Evolutionary conservation across 2,113 vertebrate genomes (phyloP).

Genomic region (Dasyornis broadbenti): DNA sequence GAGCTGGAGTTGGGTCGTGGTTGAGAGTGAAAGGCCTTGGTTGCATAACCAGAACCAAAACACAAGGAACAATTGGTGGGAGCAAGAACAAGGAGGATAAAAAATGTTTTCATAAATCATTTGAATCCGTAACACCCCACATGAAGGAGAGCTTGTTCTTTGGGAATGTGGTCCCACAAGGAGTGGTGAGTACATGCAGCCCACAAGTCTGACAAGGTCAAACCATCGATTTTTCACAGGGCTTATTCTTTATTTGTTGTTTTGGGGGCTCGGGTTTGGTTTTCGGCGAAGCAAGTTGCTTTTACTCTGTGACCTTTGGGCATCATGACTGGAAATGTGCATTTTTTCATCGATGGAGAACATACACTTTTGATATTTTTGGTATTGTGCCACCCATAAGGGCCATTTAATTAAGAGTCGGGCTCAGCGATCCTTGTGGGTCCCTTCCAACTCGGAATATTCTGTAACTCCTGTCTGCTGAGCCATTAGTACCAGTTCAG

Average conservation of each 20-base stretch:
- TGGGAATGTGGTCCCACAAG: not conserved
- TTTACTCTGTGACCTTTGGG: not conserved
- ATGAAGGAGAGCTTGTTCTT: not conserved
- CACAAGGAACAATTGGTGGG: slow-evolving; percentile 49
- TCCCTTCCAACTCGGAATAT: not conserved
- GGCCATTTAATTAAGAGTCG: not conserved
- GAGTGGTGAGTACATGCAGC: not conserved
- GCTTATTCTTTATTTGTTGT: not conserved
- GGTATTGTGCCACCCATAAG: not conserved
- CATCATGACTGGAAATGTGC: not conserved
- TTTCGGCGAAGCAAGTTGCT: not conserved
- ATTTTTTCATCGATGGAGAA: not conserved
- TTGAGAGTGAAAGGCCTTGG: slow-evolving; percentile 35
- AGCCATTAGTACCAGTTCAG: not conserved
- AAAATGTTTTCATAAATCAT: slow-evolving; percentile 10
- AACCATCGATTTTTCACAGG: not conserved
- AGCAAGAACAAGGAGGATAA: not conserved
- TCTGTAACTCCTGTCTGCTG: not conserved
- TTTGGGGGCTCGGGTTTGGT: not conserved
- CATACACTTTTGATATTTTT: not conserved
- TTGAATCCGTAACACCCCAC: slow-evolving; percentile 21
- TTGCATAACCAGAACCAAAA: slow-evolving; percentile 61
- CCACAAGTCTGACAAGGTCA: not conserved
- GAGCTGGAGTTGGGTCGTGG: slow-evolving; percentile 45
- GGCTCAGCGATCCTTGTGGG: not conserved